These are phyloP conservation scores for Mixornis gularis DNA, from an alignment of 2,113 vertebrate species.

Conservation along the genomic window DNA sequence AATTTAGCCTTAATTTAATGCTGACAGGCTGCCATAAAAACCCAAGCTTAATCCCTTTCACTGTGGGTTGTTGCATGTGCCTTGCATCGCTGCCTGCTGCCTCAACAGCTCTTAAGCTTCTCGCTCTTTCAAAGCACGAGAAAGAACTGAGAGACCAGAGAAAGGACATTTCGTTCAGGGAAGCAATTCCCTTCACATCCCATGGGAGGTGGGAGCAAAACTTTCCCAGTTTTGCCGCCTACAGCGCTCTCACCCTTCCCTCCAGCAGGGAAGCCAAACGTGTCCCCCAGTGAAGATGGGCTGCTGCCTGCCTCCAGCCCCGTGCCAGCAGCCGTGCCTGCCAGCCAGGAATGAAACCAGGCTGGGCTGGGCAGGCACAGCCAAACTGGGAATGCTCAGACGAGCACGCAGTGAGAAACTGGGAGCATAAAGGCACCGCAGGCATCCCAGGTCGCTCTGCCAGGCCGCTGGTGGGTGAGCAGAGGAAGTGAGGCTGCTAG, in stretches of 20 bases:
- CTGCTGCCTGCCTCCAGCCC: neutral
- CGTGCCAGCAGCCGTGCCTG: neutral
- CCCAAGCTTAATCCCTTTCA: neutral
- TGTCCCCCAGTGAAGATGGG: neutral
- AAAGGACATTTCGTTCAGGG: neutral
- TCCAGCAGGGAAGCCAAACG: neutral
- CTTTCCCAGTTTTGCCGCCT: neutral
- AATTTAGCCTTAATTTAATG: constrained; percentile 46
- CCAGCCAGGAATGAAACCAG: neutral
- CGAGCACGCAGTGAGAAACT: neutral
- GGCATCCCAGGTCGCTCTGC: constrained; percentile 20
- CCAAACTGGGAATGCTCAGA: constrained; percentile 1
- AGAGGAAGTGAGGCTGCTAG: constrained; percentile 39
- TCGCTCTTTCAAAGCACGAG: neutral
- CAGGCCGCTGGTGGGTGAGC: constrained; percentile 2
- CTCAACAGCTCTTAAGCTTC: neutral
- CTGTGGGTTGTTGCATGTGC: neutral
- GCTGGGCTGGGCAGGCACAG: neutral
- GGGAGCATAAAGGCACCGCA: neutral
- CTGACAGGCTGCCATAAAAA: neutral
- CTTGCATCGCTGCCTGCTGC: neutral
- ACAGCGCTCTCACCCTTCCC: neutral
- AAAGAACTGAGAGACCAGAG: neutral
- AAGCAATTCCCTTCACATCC: neutral
- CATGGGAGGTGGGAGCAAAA: neutral